Conservation (phyloP, 37 sponge, comb jelly and placozoan species). For the Aphrocallistes beatrix region DNA sequence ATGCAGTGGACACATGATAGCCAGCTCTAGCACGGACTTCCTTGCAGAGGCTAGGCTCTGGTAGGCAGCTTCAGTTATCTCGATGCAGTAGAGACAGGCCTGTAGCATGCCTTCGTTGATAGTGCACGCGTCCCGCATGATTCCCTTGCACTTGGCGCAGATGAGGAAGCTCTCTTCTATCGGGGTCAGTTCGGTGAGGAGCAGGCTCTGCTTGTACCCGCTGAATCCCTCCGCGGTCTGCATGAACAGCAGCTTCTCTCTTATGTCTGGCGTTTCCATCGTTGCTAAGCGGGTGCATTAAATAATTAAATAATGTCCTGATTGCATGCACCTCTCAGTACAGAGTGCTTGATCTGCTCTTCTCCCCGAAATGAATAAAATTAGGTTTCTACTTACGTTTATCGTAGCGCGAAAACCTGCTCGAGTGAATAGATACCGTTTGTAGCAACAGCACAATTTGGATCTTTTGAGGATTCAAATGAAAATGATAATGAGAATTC, state of each 20-base stretch:
- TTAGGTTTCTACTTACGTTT: too few relatives aligned
- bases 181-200: background rate
- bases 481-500: too few relatives aligned
- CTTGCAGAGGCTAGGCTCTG: slow-evolving; percentile 8
- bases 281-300: background rate
- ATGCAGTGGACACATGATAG: background rate
- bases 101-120: background rate
- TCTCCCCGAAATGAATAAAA: too few relatives aligned
- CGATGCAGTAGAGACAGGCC: background rate
- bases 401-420: too few relatives aligned
- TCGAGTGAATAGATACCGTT: too few relatives aligned
- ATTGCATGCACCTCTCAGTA: too few relatives aligned
- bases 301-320: too few relatives aligned
- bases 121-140: background rate
- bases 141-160: background rate
- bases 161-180: background rate
- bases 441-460: too few relatives aligned
- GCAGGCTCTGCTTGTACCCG: background rate
- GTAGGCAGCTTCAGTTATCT: background rate
- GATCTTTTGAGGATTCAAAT: too few relatives aligned
- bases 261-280: background rate
- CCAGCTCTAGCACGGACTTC: background rate
- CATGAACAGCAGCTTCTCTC: background rate
- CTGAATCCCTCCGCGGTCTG: background rate
- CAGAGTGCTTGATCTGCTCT: too few relatives aligned